Evolutionary conservation across 2,888 invertebrate genomes (phyloP).

Genomic region (Agrotis puta): DNA sequence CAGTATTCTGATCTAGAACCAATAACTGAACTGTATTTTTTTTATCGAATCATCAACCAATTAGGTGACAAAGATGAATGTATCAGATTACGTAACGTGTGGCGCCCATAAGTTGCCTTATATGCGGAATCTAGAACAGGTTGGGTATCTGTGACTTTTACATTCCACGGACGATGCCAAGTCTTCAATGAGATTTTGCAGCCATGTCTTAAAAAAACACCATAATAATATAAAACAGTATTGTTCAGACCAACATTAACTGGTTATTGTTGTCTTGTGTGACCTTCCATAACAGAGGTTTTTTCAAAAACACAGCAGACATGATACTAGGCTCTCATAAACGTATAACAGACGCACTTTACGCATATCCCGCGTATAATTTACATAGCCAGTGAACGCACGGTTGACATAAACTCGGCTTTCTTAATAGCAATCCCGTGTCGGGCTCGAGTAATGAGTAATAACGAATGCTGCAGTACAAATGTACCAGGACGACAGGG

Average conservation of each 20-base stretch:
- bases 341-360: conserved; percentile 21
- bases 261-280: not conserved
- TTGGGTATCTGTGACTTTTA: too few species aligned
- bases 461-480: conserved; percentile 43
- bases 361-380: conserved; percentile 25
- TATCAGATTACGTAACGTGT: too few species aligned
- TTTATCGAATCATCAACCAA: too few species aligned
- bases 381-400: conserved; percentile 32
- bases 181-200: too few species aligned
- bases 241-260: not conserved
- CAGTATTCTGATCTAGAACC: too few species aligned
- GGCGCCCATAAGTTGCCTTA: too few species aligned
- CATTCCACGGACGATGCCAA: too few species aligned
- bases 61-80: too few species aligned
- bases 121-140: too few species aligned
- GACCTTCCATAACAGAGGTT: not conserved
- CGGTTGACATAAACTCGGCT: conserved; percentile 52
- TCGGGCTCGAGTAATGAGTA: conserved; percentile 55
- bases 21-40: too few species aligned
- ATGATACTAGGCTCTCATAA: conserved; percentile 34
- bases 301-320: not conserved
- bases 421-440: conserved; percentile 58
- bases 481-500: conserved; percentile 44
- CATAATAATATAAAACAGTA: too few species aligned
- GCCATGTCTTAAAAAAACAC: too few species aligned